phyloP scores from a whole-genome alignment of 92 coral and sea anemone genomes.

The Virgularia gustaviana region DNA sequence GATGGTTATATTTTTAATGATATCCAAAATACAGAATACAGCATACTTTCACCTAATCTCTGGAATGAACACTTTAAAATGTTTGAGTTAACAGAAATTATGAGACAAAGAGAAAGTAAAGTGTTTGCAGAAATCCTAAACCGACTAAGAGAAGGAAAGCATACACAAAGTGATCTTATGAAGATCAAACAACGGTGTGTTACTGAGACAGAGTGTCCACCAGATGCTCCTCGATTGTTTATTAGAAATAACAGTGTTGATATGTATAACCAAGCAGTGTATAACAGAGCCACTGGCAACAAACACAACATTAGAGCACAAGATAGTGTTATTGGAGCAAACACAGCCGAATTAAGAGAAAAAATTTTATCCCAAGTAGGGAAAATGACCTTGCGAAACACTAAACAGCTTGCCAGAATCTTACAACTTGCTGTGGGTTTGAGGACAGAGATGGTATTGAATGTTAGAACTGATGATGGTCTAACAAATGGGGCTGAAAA shows the following conservation, averaged over 20 bases:
- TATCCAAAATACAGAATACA: constrained; percentile 20
- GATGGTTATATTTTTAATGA: constrained; percentile 45
- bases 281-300: background rate
- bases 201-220: background rate
- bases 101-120: constrained; percentile 15
- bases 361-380: background rate
- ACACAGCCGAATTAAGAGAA: too few relatives aligned
- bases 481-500: too few relatives aligned
- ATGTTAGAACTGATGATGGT: too few relatives aligned
- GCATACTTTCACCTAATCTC: constrained; percentile 30
- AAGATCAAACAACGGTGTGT: background rate
- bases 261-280: background rate
- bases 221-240: too few relatives aligned
- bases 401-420: constrained; percentile 42
- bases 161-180: constrained; percentile 21
- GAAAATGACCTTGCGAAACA: constrained; percentile 33
- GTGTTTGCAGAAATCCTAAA: constrained; percentile 19
- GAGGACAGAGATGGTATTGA: too few relatives aligned
- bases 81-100: constrained; percentile 40
- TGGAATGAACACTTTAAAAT: constrained; percentile 38
- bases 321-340: background rate
- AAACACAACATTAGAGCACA: background rate
- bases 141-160: constrained; percentile 45
- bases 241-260: too few relatives aligned
- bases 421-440: constrained; percentile 46